phyloP scores from a whole-genome alignment of 2,888 invertebrate species.

The Plagodis pulveraria region DNA sequence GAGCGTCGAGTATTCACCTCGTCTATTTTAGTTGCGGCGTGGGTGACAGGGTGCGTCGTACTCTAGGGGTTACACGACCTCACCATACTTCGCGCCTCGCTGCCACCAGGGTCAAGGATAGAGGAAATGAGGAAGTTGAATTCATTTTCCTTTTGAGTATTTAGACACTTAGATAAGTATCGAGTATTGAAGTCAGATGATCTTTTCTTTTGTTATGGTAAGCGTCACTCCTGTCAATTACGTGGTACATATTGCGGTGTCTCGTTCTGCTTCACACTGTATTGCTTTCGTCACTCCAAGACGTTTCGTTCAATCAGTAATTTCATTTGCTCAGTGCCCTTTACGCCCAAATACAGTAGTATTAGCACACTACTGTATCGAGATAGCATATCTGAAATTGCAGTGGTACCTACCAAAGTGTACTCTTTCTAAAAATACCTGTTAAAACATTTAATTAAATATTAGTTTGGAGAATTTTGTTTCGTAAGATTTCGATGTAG shows the following conservation, averaged over 20 bases:
- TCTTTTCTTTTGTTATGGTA: too few relatives aligned
- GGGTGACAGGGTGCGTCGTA: slow-evolving; percentile 72
- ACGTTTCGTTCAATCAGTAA: too few relatives aligned
- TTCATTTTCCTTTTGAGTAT: slow-evolving; percentile 2
- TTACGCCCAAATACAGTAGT: too few relatives aligned
- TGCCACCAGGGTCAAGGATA: slow-evolving; percentile 49
- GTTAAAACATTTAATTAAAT: background rate
- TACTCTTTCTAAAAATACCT: background rate
- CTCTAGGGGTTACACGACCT: slow-evolving; percentile 61
- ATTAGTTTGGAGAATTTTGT: slow-evolving; percentile 1
- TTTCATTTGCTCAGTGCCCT: too few relatives aligned
- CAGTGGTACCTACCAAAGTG: too few relatives aligned
- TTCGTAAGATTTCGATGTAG: background rate
- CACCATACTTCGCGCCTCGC: slow-evolving; percentile 22
- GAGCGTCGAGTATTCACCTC: slow-evolving; percentile 65
- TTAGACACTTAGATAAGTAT: too few relatives aligned
- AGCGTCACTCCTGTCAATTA: too few relatives aligned
- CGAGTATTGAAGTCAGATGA: too few relatives aligned
- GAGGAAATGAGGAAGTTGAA: slow-evolving; percentile 6
- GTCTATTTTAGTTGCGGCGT: slow-evolving; percentile 74
- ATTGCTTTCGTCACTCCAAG: too few relatives aligned
- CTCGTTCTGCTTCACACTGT: too few relatives aligned
- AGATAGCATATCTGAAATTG: too few relatives aligned
- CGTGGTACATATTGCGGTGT: too few relatives aligned
- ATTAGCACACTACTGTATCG: background rate